These are phyloP conservation scores for Myotis davidii DNA, from an alignment of 2,113 vertebrate species.

Conservation along the genomic window DNA sequence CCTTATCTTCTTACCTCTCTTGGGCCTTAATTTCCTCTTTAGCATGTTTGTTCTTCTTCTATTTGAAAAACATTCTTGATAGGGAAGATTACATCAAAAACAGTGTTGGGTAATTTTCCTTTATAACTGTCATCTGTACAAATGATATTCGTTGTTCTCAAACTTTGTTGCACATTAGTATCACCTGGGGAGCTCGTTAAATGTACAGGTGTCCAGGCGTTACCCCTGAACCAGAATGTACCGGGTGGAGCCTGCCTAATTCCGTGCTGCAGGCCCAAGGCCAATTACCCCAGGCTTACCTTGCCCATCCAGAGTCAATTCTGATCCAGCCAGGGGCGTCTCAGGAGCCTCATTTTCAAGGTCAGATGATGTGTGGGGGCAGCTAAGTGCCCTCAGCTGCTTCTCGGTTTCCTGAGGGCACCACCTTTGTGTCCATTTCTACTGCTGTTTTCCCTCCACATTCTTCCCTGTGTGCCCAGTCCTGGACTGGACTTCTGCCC, in stretches of 20 bases:
- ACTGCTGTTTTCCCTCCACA: background rate
- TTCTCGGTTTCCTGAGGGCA: background rate
- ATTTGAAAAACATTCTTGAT: constrained; percentile 58
- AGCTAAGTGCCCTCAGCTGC: background rate
- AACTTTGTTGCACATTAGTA: background rate
- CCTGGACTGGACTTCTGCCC: background rate
- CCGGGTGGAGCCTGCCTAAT: background rate
- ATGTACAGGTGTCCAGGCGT: background rate
- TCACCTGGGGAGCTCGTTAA: background rate
- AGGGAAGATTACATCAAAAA: constrained; percentile 73
- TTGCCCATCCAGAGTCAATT: background rate
- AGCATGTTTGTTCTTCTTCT: constrained; percentile 61
- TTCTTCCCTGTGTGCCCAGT: background rate
- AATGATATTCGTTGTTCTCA: constrained; percentile 42
- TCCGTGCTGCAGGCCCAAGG: background rate
- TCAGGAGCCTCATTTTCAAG: background rate
- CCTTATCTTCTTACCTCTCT: constrained; percentile 38
- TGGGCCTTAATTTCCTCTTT: constrained; percentile 56
- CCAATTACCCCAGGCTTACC: background rate
- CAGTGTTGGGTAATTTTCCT: constrained; percentile 46
- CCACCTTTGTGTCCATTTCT: background rate
- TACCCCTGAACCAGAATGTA: background rate
- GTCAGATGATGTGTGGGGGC: background rate
- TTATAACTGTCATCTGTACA: constrained; percentile 54
- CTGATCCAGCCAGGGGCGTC: background rate